These are phyloP conservation scores for Rhombomys opimus DNA, from an alignment of 2,113 vertebrate species.

Conservation along the genomic window DNA sequence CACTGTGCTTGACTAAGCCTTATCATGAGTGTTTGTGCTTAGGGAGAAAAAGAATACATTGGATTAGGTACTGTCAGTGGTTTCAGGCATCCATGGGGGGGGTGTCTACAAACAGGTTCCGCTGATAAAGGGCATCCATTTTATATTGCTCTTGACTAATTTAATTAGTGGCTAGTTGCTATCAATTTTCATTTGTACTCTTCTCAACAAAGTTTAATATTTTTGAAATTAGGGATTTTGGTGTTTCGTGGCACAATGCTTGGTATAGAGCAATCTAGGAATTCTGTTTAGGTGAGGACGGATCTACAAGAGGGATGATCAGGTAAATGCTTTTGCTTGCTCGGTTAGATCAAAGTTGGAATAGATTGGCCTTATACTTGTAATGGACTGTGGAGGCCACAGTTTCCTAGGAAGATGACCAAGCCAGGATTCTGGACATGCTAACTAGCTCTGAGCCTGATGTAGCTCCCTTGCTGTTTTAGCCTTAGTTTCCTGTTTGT, in stretches of 20 bases:
- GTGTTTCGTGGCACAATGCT: not conserved
- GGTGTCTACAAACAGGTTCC: not conserved
- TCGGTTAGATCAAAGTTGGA: not conserved
- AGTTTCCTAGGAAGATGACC: not conserved
- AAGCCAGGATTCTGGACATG: not conserved
- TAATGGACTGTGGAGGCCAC: not conserved
- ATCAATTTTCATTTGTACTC: not conserved
- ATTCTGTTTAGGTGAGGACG: not conserved
- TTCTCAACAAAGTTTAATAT: not conserved
- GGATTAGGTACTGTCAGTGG: not conserved
- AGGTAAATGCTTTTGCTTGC: not conserved
- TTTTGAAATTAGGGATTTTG: not conserved
- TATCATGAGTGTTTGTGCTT: not conserved
- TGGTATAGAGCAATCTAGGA: not conserved
- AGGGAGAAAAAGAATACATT: too few relatives aligned
- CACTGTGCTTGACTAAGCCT: not conserved
- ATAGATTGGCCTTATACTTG: not conserved
- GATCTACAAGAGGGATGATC: not conserved
- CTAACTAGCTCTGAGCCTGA: not conserved
- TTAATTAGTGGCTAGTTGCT: not conserved
- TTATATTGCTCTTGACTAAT: not conserved
- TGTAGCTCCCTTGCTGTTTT: not conserved
- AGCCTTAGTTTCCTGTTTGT: not conserved
- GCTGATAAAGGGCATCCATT: too few relatives aligned
- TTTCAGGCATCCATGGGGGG: not conserved